A percentile compares a stretch with the other conserved stretches of the same genome.
phyloP scores from a whole-genome alignment of 2,113 vertebrate species.

The Tringa solitaria region DNA sequence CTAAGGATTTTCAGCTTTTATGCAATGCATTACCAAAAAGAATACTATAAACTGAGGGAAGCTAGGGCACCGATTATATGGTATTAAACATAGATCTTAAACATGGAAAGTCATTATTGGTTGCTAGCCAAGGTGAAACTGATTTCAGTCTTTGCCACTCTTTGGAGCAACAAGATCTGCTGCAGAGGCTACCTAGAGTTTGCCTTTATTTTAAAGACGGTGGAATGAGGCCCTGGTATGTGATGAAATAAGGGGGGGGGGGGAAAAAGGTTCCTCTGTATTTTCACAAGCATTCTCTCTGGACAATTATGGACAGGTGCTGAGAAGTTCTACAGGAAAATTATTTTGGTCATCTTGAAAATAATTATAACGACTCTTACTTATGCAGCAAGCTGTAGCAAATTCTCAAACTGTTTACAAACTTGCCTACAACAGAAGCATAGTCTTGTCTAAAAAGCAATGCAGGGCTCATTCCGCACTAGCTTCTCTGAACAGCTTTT shows the following conservation, averaged over 20 bases:
- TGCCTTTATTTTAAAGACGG: background rate
- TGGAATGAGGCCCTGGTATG: background rate
- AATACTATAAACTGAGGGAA: background rate
- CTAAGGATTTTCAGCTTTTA: background rate
- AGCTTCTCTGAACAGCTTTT: background rate
- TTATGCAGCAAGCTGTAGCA: background rate
- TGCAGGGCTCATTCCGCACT: background rate
- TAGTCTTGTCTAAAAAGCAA: background rate
- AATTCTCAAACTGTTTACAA: background rate
- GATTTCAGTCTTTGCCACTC: background rate
- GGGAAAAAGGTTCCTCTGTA: background rate
- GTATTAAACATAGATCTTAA: background rate
- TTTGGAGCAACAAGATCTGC: background rate
- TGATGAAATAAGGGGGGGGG: background rate
- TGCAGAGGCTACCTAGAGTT: background rate
- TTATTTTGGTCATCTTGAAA: background rate
- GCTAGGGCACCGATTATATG: background rate
- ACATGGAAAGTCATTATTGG: background rate
- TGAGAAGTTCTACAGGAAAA: background rate
- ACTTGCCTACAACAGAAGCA: background rate
- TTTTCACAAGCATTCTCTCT: background rate
- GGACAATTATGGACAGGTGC: background rate
- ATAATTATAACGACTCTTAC: background rate
- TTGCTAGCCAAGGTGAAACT: background rate
- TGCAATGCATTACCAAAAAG: background rate